phyloP scores from a whole-genome alignment of 2,797 vertebrate species.

The Serranus cabrilla region DNA sequence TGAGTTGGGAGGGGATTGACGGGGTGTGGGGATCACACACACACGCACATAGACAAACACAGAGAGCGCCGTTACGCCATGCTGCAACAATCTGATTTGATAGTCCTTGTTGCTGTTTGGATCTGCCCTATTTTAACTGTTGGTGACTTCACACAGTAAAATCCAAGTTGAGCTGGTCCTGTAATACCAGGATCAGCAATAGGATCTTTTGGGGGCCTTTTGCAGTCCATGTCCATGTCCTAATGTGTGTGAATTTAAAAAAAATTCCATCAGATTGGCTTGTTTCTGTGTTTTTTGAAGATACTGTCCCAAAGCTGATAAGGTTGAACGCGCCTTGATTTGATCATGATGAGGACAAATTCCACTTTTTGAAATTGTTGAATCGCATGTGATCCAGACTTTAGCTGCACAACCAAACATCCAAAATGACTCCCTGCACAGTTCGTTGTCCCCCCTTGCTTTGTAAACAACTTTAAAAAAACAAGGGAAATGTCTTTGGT shows the following conservation, averaged over 20 bases:
- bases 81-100: constrained; percentile 79
- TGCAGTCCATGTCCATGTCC: constrained; percentile 12
- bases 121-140: constrained; percentile 74
- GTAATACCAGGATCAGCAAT: constrained; percentile 64
- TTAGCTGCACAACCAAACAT: background rate
- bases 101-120: constrained; percentile 79
- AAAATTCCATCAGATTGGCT: background rate
- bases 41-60: constrained; percentile 16
- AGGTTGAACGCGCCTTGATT: constrained; percentile 9
- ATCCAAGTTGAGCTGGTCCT: constrained; percentile 63
- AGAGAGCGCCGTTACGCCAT: constrained; percentile 66
- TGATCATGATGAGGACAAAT: background rate
- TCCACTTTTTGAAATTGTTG: background rate
- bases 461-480: constrained; percentile 19
- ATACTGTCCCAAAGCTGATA: background rate
- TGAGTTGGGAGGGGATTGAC: constrained; percentile 39
- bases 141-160: constrained; percentile 75
- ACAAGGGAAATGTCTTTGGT: background rate
- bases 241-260: background rate
- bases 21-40: constrained; percentile 21
- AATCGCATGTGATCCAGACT: background rate
- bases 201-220: constrained; percentile 37
- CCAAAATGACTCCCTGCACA: background rate
- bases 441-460: background rate
- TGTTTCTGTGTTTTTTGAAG: background rate